Evolutionary conservation across 2,888 invertebrate genomes (phyloP).

Genomic region (Bimastos eiseni): DNA sequence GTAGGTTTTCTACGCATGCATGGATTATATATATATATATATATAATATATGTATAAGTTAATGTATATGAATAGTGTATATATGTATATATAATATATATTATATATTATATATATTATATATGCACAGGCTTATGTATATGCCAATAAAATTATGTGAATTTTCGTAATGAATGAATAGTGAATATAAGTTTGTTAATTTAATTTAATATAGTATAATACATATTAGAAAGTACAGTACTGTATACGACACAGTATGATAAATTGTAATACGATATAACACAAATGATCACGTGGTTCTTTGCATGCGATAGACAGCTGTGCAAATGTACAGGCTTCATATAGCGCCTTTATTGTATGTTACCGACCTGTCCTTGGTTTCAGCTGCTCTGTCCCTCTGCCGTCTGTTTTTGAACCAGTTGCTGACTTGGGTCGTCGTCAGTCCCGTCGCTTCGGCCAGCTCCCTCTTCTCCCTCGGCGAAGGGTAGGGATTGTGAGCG

Average conservation of each 20-base stretch:
- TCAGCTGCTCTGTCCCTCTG: slow-evolving; percentile 87
- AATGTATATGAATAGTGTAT: too few relatives aligned
- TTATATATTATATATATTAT: too few relatives aligned
- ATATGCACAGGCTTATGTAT: too few relatives aligned
- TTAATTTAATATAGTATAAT: background rate
- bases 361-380: slow-evolving; percentile 73
- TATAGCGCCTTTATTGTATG: background rate
- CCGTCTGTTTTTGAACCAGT: slow-evolving; percentile 88
- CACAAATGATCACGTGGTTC: too few relatives aligned
- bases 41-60: too few relatives aligned
- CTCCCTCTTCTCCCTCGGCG: slow-evolving; percentile 89
- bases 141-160: too few relatives aligned
- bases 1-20: too few relatives aligned
- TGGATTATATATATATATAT: too few relatives aligned
- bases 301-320: background rate
- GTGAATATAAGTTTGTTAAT: too few relatives aligned
- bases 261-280: too few relatives aligned
- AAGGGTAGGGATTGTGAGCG: slow-evolving; percentile 87
- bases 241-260: background rate
- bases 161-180: too few relatives aligned
- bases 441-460: slow-evolving; percentile 86
- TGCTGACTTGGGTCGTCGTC: slow-evolving; percentile 89
- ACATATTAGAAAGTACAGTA: background rate
- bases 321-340: background rate
- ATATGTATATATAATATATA: too few relatives aligned